A percentile compares a stretch with the other conserved stretches of the same genome.
Evolutionary conservation across 2,797 vertebrate species (phyloP).

Genomic region (Pipistrellus pipistrellus): DNA sequence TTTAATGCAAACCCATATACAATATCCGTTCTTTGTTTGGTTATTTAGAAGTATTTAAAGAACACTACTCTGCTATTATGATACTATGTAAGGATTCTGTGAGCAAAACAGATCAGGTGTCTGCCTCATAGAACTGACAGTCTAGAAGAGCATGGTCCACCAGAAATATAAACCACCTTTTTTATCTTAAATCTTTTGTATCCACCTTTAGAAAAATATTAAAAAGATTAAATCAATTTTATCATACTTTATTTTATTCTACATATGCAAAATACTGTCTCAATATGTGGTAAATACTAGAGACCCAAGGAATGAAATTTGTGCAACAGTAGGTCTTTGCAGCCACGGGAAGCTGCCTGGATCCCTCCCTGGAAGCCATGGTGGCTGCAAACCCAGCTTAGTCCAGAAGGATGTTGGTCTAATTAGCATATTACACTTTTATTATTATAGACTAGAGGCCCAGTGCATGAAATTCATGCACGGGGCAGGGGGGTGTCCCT

Average conservation of each 20-base stretch:
- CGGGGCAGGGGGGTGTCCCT: too few species aligned
- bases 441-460: not conserved
- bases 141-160: not conserved
- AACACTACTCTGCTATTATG: not conserved
- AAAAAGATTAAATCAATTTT: not conserved
- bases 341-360: too few species aligned
- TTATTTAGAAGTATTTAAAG: slow-evolving; percentile 26
- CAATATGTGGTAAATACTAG: not conserved
- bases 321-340: too few species aligned
- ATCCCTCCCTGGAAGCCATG: too few species aligned
- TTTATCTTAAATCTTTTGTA: slow-evolving; percentile 32
- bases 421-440: too few species aligned
- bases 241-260: not conserved
- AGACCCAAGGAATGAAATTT: too few species aligned
- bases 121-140: not conserved
- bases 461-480: too few species aligned
- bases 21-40: slow-evolving; percentile 49
- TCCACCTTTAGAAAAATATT: slow-evolving; percentile 3
- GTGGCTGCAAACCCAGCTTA: too few species aligned
- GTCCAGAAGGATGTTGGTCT: too few species aligned
- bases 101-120: not conserved
- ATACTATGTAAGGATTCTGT: not conserved
- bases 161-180: slow-evolving; percentile 7
- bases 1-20: not conserved
- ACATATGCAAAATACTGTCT: slow-evolving; percentile 9